phyloP scores from a whole-genome alignment of 2,888 invertebrate genomes.

The Nowickia ferox region DNA sequence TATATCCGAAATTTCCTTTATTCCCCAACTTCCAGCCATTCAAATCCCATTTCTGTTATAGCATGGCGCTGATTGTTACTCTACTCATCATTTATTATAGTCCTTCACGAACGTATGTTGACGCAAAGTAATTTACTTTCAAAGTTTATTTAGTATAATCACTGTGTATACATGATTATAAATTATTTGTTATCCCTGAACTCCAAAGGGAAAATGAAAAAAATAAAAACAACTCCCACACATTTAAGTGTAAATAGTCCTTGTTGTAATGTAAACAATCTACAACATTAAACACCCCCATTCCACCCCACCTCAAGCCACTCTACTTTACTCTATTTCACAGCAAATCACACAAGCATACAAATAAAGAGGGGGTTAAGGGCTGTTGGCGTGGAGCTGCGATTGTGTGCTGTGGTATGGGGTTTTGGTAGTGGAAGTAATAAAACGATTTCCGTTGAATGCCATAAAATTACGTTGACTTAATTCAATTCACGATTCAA shows the following conservation, averaged over 20 bases:
- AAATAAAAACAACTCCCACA: slow-evolving; percentile 50
- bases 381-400: not conserved
- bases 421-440: slow-evolving; percentile 46
- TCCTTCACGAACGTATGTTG: slow-evolving; percentile 47
- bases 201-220: not conserved
- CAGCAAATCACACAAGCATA: not conserved
- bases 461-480: slow-evolving; percentile 72
- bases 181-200: slow-evolving; percentile 67
- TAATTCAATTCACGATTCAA: slow-evolving; percentile 72
- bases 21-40: too few species aligned
- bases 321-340: too few species aligned
- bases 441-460: slow-evolving; percentile 71
- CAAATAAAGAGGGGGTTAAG: not conserved
- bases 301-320: not conserved
- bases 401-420: too few species aligned
- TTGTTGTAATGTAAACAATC: slow-evolving; percentile 48
- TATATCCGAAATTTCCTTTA: not conserved
- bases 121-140: slow-evolving; percentile 67
- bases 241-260: slow-evolving; percentile 59
- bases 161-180: slow-evolving; percentile 70
- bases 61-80: slow-evolving; percentile 39
- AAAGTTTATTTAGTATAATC: slow-evolving; percentile 71
- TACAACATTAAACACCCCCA: slow-evolving; percentile 41
- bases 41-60: not conserved
- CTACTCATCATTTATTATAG: slow-evolving; percentile 56